Conservation (phyloP, 1,140 invertebrate genomes). For the Chrysopa pallens region DNA sequence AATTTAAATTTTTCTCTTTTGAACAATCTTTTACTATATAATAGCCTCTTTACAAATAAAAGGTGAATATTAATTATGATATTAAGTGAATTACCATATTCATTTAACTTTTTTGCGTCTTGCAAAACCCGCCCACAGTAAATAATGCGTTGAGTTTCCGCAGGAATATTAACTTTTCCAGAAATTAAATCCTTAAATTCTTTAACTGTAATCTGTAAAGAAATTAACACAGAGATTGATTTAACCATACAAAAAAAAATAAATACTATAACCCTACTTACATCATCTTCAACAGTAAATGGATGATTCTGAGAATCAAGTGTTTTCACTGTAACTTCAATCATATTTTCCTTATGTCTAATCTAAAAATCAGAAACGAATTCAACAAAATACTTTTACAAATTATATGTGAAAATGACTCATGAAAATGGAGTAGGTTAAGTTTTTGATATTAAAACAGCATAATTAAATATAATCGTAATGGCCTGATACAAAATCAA, state of each 20-base stretch:
- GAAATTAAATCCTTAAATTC: conserved; percentile 76
- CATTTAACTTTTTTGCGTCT: conserved; percentile 73
- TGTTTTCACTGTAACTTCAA: conserved; percentile 79
- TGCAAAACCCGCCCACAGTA: conserved; percentile 82
- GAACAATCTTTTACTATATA: too few species aligned
- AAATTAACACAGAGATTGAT: conserved; percentile 1
- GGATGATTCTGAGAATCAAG: conserved; percentile 79
- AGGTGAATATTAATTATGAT: too few species aligned
- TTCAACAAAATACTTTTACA: too few species aligned
- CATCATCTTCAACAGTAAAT: conserved; percentile 72
- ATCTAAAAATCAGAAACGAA: too few species aligned
- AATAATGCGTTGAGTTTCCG: conserved; percentile 72
- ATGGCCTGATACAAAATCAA: too few species aligned
- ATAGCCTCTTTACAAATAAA: too few species aligned
- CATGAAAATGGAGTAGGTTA: too few species aligned
- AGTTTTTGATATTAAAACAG: too few species aligned
- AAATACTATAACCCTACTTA: conserved; percentile 28
- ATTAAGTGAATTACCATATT: conserved; percentile 46
- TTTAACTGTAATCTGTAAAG: conserved; percentile 50
- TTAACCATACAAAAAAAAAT: background rate
- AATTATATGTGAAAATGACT: too few species aligned
- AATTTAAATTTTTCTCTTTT: too few species aligned
- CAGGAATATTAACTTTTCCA: conserved; percentile 52
- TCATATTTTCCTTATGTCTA: conserved; percentile 28
- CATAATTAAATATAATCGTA: too few species aligned